Percentiles rank a stretch among this genome's conserved stretches.
Conservation (phyloP, 2,797 vertebrate species). For the Phoebastria nigripes region DNA sequence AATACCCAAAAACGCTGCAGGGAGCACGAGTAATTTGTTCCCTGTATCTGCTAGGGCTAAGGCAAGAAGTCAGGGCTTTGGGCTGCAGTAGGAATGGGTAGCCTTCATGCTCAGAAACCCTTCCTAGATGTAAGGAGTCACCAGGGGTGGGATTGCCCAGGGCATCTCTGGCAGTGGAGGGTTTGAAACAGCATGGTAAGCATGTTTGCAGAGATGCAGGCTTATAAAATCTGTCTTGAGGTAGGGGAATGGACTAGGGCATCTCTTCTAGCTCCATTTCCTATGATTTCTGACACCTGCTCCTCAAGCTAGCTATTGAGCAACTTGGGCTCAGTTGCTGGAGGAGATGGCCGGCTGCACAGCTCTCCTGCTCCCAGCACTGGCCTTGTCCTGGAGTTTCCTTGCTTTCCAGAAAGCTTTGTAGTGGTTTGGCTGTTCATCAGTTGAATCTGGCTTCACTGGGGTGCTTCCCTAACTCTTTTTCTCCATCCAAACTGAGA, state of each 20-base stretch:
- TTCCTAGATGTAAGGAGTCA: background rate
- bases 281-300: background rate
- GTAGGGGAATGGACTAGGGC: no score
- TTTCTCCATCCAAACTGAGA: background rate
- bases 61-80: background rate
- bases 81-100: background rate
- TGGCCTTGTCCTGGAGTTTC: background rate
- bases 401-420: background rate
- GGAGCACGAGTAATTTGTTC: background rate
- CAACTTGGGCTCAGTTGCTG: background rate
- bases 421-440: background rate
- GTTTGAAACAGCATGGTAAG: background rate
- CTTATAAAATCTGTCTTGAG: background rate
- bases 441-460: background rate
- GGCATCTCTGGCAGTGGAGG: background rate
- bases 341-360: background rate
- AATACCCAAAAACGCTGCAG: background rate
- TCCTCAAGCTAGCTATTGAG: background rate
- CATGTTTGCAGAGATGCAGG: background rate
- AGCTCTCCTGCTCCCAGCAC: background rate
- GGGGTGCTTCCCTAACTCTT: background rate
- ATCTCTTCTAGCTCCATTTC: background rate
- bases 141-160: background rate
- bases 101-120: background rate
- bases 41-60: background rate